Evolutionary conservation across 2,113 vertebrate genomes (phyloP).

Genomic region (Pampusana beccarii): DNA sequence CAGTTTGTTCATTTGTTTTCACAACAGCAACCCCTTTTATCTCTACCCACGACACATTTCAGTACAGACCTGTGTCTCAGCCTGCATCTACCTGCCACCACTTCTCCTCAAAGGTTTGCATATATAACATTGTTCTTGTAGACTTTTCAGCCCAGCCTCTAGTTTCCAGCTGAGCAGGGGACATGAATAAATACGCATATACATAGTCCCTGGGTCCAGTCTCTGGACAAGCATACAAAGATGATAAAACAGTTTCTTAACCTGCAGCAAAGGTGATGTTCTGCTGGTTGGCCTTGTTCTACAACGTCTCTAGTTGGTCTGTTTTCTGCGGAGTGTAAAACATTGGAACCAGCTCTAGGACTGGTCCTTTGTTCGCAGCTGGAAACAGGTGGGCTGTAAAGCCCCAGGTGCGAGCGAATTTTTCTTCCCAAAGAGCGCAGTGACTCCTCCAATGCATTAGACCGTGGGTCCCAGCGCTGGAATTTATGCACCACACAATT

Average conservation of each 20-base stretch:
- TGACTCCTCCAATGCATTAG: neutral
- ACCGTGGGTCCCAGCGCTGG: neutral
- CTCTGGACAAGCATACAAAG: neutral
- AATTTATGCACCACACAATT: neutral
- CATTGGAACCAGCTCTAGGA: neutral
- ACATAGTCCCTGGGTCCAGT: neutral
- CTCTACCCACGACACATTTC: neutral
- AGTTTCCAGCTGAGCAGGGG: neutral
- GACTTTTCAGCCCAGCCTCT: neutral
- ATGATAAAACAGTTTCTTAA: neutral
- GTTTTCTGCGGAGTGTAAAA: neutral
- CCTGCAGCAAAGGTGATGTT: neutral
- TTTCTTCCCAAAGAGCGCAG: neutral
- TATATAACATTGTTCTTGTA: neutral
- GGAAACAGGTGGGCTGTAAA: neutral
- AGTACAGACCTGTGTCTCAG: neutral
- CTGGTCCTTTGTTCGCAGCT: neutral
- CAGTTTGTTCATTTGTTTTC: neutral
- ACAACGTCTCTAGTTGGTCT: neutral
- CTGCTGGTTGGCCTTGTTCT: fast-evolving
- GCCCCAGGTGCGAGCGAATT: neutral
- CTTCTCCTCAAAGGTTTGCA: neutral
- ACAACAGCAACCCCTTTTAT: neutral
- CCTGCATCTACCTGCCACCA: neutral
- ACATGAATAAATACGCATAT: neutral